Base-by-base conservation (phyloP, 2,797 vertebrate species). In the Malacoraja senta region DNA sequence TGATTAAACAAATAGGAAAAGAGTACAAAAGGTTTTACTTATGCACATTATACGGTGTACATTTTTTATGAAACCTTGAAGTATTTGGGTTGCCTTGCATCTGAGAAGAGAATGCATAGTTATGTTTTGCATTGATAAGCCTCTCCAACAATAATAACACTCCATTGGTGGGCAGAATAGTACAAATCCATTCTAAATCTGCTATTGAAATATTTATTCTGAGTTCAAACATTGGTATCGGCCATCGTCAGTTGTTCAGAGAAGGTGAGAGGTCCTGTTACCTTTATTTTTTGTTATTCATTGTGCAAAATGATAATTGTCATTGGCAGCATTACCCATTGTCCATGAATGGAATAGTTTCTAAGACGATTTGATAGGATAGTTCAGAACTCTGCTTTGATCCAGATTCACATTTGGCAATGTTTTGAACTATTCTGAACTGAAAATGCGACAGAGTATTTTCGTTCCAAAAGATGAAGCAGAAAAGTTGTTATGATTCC, bases 41-140 rank as follows among this genome's bases (percentile, higher is more conserved):
- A 91, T 91, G 90, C 72, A 68, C 24, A 53, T 38, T 29, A 24
- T 58, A 15, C 71, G 58, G n/a, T 76, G 72, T 92, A 92, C 74
- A 68, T 53, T 38, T 92, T 92, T 92, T 92, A 92, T 92, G 74
- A 92, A 92, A 38, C 71, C 38, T 29, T 13, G 24, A 71, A 92
- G 90, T 92, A 76, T 71, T 53, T 38, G 72, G 76, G 74, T 76
- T 53, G 19, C 12, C 44, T 74, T 76, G 38, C 72, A 92, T 92
- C 90, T 92, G 44, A 53, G 44, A 53, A 53, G 71, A 71, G 15
- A 92, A 76, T 72, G 21, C 24, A 74, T 24, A 21, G n/a, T 53
- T 7, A 72, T 44, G 38, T 10, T 91, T 91, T 53, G 38, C 71
- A 92, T 76, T 26, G 72, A 4, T 26, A 92, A 53, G 44, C 10